Evolutionary conservation across 1,140 invertebrate genomes (phyloP), one percentile per base, ranked within the genome.

Genomic region (Temnothorax curvispinosus): DNA sequence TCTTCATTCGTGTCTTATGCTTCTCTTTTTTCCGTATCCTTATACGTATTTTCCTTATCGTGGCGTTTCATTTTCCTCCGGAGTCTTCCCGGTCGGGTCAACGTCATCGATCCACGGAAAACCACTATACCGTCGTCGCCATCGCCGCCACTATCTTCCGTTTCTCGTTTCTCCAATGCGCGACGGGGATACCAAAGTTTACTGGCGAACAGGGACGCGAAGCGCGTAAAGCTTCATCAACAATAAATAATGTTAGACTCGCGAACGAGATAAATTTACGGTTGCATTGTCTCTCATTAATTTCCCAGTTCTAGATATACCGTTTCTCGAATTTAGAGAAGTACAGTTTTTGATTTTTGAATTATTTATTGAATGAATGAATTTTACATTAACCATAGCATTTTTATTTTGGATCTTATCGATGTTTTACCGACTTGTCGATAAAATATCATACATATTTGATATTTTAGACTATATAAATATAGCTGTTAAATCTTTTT

Each of bases 91-190:
- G 54, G 75, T 69, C 69, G 75, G 84, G 76, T 62, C 80, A 71
- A 74, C 80, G 84, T 90, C 65, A 89, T 89, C 87, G 87, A 85
- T 90, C 85, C 88, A 64, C 75, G 81, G 89, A 85, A 89, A 80
- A 89, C 44, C 88, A 86, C 84, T 77, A 80, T 77, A 80, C 60
- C 75, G 4, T 80, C 67, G 44, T 78, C 62, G 76, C 78, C 35
- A 27, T 32, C 38, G 50, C 62, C 72, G 27, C 71, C 50, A 18
- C 47, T 69, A 65, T 88, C 78, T 88, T 69, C 86, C 88, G 82
- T 77, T 85, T 65, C 67, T 72, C 60, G 71, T 86, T 69, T 85
- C 82, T 87, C 88, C 52, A 67, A 52, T 32, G 87, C 50, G 44
- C 76, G 71, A 87, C 62, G 76, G 60, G 75, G 74, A 84, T 62